Base-by-base conservation (phyloP, 2,888 invertebrate species). In the Tiliacea aurago region DNA sequence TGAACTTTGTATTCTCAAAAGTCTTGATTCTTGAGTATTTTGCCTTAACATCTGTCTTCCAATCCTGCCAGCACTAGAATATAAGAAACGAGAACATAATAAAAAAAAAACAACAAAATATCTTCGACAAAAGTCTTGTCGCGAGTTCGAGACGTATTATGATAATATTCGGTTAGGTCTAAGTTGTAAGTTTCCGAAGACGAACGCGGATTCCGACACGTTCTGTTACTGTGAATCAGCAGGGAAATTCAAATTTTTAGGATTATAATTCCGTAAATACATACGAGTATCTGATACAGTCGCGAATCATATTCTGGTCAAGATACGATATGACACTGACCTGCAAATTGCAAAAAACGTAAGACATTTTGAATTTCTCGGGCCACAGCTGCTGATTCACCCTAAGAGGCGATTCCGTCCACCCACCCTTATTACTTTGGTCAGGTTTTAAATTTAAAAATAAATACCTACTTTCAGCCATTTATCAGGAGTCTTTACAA, bases 41-140 rank as follows among this genome's bases (percentile, higher is more conserved):
- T 37, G 20, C 13, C 59, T 33, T 37, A 0, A 37, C 13, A 20
- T 58, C 58, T 6, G 33, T 20, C 6, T 58, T 58, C 59, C 59
- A 59, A 37, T 37, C 37, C n/a, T 59, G 37, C 59, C 59, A 59
- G 37, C 59, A 37, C 59, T 59, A n/a, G 37, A 59, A 59, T n/a
- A 13, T 4, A 59, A 37, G 20, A 33, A 20, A 59, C 11, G 37
- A 58, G 20, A 37, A 20, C 3, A 20, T 13, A 4, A n/a, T 1
- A 33, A 10, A 56, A 47, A 49, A 47, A 49, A 49, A n/a, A n/a
- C n/a, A n/a, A n/a, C n/a, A n/a, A 9, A 0, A 0, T 1, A 9
- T 49, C 9, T 20, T 4, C n/a, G 51, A n/a, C 51, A 10, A 51
- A n/a, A 11, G 0, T 10, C 10, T 20, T 51, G 10, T 7, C 51